Base-by-base conservation (phyloP, 2,888 invertebrate genomes). In the Tryphoninae sp. region DNA sequence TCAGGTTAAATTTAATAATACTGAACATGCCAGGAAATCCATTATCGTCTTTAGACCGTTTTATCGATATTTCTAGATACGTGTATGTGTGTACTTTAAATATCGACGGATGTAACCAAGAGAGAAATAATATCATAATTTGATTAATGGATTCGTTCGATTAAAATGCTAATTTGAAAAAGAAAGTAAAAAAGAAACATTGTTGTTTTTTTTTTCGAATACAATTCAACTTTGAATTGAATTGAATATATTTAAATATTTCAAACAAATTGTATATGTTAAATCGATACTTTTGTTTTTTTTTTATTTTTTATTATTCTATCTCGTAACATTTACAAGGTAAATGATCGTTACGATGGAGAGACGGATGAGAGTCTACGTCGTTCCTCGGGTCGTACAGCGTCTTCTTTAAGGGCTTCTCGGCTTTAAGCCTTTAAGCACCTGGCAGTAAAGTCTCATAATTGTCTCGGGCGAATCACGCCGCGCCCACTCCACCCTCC, bases 401-500 rank as follows among this genome's bases (percentile, higher is more conserved):
- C 65, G 61, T 82, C 83, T 78, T 75, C 75, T 88, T 89, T 88
- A 89, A 90, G 88, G 84, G 85, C 83, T 85, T 86, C 84, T 89
- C 89, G 75, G 88, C 89, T 90, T 91, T 91, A 91, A 91, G 88
- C 90, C 89, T 90, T 90, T 91, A 90, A 90, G 88, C 89, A 90
- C 89, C 89, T 90, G 90, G 88, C 88, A 88, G 89, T 91, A 89
- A 89, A 89, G 89, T 89, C 88, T 86, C 86, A 89, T 91, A 91
- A 91, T 91, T 90, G 90, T 90, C 90, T 87, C 87, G 89, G 40
- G 86, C 86, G 89, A 91, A 91, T 91, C 90, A 89, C 88, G 85
- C 86, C 87, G 86, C 86, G 86, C 88, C 87, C 88, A 74, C 72
- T 88, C 86, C 87, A 85, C 86, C 87, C 84, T 64, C 42, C 13